Conservation (phyloP, 2,888 invertebrate genomes). For the Lasiommata megera region DNA sequence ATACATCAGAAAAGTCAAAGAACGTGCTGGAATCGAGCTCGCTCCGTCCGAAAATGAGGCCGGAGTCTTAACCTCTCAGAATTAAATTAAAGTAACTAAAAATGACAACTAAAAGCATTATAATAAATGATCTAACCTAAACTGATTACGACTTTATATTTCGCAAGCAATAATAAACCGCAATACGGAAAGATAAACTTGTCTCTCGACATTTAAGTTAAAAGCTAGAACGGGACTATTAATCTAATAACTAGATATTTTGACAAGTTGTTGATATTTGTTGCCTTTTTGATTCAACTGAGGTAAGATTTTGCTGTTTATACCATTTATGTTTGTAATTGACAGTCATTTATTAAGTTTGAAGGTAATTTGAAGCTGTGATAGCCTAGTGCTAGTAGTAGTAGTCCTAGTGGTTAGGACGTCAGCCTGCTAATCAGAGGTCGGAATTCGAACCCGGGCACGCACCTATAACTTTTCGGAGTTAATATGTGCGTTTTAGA, state of each 20-base stretch:
- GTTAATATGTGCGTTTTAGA: too few species aligned
- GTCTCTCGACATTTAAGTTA: background rate
- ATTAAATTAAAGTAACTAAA: too few species aligned
- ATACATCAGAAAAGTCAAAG: too few species aligned
- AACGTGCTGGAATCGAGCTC: too few species aligned
- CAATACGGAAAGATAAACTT: conserved; percentile 8
- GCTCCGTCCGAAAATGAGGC: too few species aligned
- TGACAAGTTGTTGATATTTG: conserved; percentile 10
- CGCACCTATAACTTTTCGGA: too few species aligned
- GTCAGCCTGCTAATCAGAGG: too few species aligned
- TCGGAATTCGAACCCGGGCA: too few species aligned
- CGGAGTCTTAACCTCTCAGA: too few species aligned
- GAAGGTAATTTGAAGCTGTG: background rate
- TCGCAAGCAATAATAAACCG: background rate
- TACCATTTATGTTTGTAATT: background rate
- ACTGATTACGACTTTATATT: background rate
- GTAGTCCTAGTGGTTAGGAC: too few species aligned
- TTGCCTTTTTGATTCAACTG: conserved; percentile 14
- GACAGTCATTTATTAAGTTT: background rate
- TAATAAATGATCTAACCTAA: background rate
- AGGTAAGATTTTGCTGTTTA: background rate
- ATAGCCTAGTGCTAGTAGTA: too few species aligned
- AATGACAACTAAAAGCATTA: background rate
- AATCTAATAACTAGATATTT: conserved; percentile 6
- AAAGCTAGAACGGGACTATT: conserved; percentile 3